Conservation (phyloP, 2,888 invertebrate species). For the Horisme vitalbata region DNA sequence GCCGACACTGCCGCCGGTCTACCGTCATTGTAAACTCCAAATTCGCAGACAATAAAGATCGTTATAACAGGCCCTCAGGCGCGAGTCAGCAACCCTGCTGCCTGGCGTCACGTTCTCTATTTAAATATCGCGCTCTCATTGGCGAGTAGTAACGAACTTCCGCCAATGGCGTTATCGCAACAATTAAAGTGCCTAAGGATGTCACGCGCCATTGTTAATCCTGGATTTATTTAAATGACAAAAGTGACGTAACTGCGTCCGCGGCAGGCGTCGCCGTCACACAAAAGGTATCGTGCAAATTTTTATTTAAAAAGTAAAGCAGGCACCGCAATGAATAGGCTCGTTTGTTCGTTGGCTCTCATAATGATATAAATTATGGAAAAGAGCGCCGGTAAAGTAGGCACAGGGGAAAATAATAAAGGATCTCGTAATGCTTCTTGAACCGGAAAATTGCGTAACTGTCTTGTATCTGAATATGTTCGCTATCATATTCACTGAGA, state of each 20-base stretch:
- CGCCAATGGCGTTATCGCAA: slow-evolving; percentile 56
- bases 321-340: slow-evolving; percentile 44
- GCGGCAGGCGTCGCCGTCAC: slow-evolving; percentile 36
- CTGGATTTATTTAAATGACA: slow-evolving; percentile 47
- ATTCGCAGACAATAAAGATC: slow-evolving; percentile 64
- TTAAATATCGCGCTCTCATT: slow-evolving; percentile 58
- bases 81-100: slow-evolving; percentile 49
- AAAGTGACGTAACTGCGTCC: slow-evolving; percentile 54
- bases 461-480: slow-evolving; percentile 43
- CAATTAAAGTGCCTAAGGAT: slow-evolving; percentile 59
- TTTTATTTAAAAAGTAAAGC: slow-evolving; percentile 43
- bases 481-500: slow-evolving; percentile 27
- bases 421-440: slow-evolving; percentile 41
- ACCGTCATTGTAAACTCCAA: slow-evolving; percentile 49
- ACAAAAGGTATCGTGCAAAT: slow-evolving; percentile 44
- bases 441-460: slow-evolving; percentile 53
- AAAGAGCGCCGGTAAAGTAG: slow-evolving; percentile 35
- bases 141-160: slow-evolving; percentile 61
- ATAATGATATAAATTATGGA: slow-evolving; percentile 55
- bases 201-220: slow-evolving; percentile 48
- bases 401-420: slow-evolving; percentile 46
- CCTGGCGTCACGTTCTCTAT: slow-evolving; percentile 48
- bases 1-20: slow-evolving; percentile 29
- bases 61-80: slow-evolving; percentile 61
- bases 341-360: slow-evolving; percentile 51